A percentile compares a stretch with the other conserved stretches of the same genome.
Evolutionary conservation across 1,140 invertebrate genomes (phyloP).

Genomic region (Oedothorax gibbosus): DNA sequence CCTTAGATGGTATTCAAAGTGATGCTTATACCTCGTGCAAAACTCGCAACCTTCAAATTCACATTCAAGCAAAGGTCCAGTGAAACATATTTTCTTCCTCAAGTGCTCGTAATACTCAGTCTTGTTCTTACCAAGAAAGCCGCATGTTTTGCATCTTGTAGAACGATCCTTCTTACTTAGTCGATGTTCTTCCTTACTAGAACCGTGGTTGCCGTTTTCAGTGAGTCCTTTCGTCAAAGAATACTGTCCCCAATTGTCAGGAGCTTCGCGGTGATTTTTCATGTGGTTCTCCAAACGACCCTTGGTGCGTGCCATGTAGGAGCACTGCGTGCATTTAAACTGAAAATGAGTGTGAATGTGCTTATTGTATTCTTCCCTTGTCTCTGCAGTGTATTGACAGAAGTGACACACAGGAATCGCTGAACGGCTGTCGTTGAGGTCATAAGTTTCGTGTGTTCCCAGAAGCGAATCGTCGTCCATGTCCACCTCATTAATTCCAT

Average conservation of each 20-base stretch:
- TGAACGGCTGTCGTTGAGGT: neutral
- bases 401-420: constrained; percentile 65
- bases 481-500: neutral
- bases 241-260: neutral
- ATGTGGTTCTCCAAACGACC: constrained; percentile 71
- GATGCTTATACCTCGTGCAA: constrained; percentile 99
- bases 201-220: too few relatives aligned
- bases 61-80: constrained; percentile 91
- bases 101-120: constrained; percentile 92
- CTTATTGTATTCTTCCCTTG: constrained; percentile 69
- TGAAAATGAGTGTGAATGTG: constrained; percentile 73
- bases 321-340: constrained; percentile 72
- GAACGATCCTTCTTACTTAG: constrained; percentile 64
- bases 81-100: constrained; percentile 88
- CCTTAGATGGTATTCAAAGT: constrained; percentile 95
- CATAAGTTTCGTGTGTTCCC: neutral
- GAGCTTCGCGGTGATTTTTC: constrained; percentile 65
- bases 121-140: constrained; percentile 84
- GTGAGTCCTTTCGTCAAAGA: too few relatives aligned
- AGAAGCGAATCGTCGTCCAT: too few relatives aligned
- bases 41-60: constrained; percentile 94
- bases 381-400: constrained; percentile 66
- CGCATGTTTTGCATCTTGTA: constrained; percentile 93
- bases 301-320: constrained; percentile 74
- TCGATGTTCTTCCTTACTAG: too few relatives aligned